These are phyloP conservation scores for Adelosebastes latens DNA, from an alignment of 2,797 vertebrate genomes.

Conservation along the genomic window DNA sequence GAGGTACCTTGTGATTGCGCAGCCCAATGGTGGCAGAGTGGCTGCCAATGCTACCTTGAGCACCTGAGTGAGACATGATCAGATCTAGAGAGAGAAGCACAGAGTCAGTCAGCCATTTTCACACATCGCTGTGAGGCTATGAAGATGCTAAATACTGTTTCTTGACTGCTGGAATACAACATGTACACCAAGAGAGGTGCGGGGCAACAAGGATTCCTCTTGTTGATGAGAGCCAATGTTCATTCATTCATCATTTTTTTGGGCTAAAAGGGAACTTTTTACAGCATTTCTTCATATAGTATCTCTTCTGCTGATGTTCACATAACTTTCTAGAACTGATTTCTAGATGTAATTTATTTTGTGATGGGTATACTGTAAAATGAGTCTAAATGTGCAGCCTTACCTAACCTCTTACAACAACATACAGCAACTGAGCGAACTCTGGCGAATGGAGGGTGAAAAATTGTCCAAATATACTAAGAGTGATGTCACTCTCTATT, in stretches of 20 bases:
- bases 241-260: not conserved
- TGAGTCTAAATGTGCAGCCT: not conserved
- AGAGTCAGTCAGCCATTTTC: constrained; percentile 3
- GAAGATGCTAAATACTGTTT: not conserved
- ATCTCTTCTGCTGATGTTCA: not conserved
- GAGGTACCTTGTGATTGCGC: constrained; percentile 79
- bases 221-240: not conserved
- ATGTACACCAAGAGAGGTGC: not conserved
- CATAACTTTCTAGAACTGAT: not conserved
- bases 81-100: constrained; percentile 54
- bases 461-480: no score
- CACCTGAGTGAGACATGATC: constrained; percentile 88
- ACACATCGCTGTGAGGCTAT: not conserved
- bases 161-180: not conserved
- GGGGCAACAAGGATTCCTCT: not conserved
- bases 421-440: no score
- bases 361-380: not conserved
- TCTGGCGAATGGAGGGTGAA: no score
- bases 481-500: no score
- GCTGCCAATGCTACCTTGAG: constrained; percentile 87
- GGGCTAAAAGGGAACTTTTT: not conserved
- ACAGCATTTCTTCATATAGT: not conserved
- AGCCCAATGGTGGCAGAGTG: constrained; percentile 77
- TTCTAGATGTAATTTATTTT: not conserved
- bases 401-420: no score